Base-by-base conservation (phyloP, 2,888 invertebrate species). In the Aphidius colemani region DNA sequence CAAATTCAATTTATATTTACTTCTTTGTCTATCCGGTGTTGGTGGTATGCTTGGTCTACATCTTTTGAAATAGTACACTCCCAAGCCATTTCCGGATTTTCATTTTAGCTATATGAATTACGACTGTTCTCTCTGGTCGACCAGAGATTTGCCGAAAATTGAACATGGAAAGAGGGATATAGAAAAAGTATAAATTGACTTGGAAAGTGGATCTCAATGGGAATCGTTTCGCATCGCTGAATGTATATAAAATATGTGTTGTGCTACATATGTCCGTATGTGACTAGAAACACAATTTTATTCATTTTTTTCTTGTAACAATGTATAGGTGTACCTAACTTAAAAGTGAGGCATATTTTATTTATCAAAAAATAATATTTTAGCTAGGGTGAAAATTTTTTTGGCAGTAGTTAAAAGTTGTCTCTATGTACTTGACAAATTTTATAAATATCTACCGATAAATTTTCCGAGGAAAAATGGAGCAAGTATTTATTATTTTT, bases 1-100 rank as follows among this genome's bases (percentile, higher is more conserved):
- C 30, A 74, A 61, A 79, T 79, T 78, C 78, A 75, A 79, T 79
- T 78, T 79, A 78, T 78, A 77, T 75, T 73, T 74, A 71, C 72
- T 68, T 66, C 66, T 59, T 61, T 50, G 60, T 30, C 55, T 58
- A 61, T 78, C 78, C 78, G 74, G 72, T 67, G 66, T 63, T 46
- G 60, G 48, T 58, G 53, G 53, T 58, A 45, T 50, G 49, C 53
- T 56, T 78, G 71, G 70, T 72, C 68, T 67, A 66, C 69, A 69
- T 70, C 74, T 76, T 76, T 75, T 76, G 71, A 39, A 61, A 46
- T 53, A 59, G 55, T 61, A 61, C 58, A 55, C 53, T 59, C 57
- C 40, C 61, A 41, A n/a, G 48, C 60, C 13, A 49, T 53, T 51
- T 53, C 51, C 53, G 51, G 53, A 53, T 61, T 63, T 56, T 48